Percentiles rank a stretch among this genome's conserved stretches.
Conservation (phyloP, 2,888 invertebrate genomes). For the Scaptodrosophila latifasciaeformis region DNA sequence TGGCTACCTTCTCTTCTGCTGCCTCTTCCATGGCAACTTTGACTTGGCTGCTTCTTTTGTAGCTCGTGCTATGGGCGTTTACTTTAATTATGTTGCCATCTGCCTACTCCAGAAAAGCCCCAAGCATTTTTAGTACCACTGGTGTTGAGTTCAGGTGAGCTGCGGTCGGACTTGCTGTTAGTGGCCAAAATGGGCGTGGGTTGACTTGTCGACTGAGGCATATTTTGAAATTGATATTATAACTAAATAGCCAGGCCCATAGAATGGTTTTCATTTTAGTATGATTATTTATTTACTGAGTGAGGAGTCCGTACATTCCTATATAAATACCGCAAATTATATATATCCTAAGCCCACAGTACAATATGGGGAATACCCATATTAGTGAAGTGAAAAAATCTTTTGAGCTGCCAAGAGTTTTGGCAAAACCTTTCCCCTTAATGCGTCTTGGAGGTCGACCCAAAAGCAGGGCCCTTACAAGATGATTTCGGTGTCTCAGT, state of each 20-base stretch:
- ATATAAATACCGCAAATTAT: no score
- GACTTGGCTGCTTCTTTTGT: constrained; percentile 24
- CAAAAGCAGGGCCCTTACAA: not conserved
- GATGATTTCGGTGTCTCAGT: not conserved
- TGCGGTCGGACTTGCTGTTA: constrained; percentile 15
- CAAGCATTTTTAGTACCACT: no score
- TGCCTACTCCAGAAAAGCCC: not conserved
- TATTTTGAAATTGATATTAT: not conserved
- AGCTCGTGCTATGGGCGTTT: constrained; percentile 62
- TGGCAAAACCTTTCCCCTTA: not conserved
- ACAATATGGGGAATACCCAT: no score
- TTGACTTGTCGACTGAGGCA: constrained; percentile 5
- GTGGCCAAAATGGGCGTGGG: constrained; percentile 53
- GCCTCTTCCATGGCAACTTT: constrained; percentile 5
- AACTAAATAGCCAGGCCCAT: not conserved
- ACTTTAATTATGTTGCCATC: constrained; percentile 45
- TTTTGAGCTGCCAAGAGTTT: no score
- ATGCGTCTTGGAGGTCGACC: not conserved
- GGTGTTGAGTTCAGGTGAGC: not conserved
- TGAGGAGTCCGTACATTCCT: no score
- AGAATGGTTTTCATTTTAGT: not conserved
- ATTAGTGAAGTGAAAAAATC: no score
- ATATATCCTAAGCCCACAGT: no score
- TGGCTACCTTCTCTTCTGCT: constrained; percentile 1
- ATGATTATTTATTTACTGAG: no score